Percentiles rank a stretch among this genome's conserved stretches.
These are phyloP conservation scores for Rhimphoctona megacephalus DNA, from an alignment of 2,888 invertebrate genomes.

Conservation along the genomic window DNA sequence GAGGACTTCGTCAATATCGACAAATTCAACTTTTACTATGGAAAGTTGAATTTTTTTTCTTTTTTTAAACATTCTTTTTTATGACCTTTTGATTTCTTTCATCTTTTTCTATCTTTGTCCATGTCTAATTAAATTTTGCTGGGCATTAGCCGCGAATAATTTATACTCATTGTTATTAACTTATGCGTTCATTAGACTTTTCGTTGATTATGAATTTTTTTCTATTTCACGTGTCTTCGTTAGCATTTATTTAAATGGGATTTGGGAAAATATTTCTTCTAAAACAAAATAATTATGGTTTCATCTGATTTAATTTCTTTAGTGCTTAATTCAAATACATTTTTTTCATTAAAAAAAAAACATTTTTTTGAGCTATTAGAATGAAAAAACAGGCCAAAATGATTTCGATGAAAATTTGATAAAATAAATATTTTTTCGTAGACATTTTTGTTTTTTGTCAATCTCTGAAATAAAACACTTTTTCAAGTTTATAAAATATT, in stretches of 20 bases:
- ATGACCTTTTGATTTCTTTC: background rate
- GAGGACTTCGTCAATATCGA: background rate
- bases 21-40: conserved; percentile 4
- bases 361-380: background rate
- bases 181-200: background rate
- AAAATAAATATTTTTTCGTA: background rate
- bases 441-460: background rate
- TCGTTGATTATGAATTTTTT: background rate
- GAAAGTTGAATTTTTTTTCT: background rate
- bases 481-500: background rate
- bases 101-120: background rate
- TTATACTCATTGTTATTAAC: background rate
- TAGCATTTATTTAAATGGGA: background rate
- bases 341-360: background rate
- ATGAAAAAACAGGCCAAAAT: background rate
- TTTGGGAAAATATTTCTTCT: background rate
- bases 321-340: background rate
- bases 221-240: background rate
- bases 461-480: background rate
- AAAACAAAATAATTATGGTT: background rate
- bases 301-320: background rate
- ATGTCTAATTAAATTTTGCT: background rate
- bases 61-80: background rate
- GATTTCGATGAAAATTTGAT: background rate
- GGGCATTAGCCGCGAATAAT: background rate